phyloP scores from a whole-genome alignment of 2,888 invertebrate genomes.

The Augiades crinisus region DNA sequence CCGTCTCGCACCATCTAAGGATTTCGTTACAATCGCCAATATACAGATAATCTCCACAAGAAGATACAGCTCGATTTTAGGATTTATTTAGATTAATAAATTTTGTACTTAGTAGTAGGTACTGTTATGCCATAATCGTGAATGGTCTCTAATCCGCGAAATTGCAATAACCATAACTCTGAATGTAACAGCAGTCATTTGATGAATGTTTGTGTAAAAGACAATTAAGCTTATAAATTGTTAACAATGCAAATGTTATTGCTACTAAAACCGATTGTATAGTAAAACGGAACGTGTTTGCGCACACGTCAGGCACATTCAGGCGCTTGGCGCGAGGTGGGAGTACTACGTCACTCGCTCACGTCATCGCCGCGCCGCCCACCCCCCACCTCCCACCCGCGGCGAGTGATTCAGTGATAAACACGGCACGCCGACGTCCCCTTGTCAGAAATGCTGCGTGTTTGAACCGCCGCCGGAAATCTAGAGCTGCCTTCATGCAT shows the following conservation, averaged over 20 bases:
- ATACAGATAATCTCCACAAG: too few species aligned
- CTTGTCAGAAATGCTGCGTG: slow-evolving; percentile 62
- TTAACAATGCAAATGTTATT: slow-evolving; percentile 57
- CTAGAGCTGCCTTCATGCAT: slow-evolving; percentile 64
- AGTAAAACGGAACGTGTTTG: slow-evolving; percentile 21
- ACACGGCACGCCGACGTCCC: slow-evolving; percentile 59
- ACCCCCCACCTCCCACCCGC: slow-evolving; percentile 36
- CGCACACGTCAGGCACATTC: slow-evolving; percentile 14
- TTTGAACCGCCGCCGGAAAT: slow-evolving; percentile 56
- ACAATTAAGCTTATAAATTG: slow-evolving; percentile 54
- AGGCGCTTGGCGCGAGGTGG: slow-evolving; percentile 26
- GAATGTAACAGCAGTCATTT: slow-evolving; percentile 19
- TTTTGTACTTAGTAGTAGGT: too few species aligned
- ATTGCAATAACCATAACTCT: slow-evolving; percentile 20
- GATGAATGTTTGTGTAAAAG: slow-evolving; percentile 47
- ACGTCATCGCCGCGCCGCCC: slow-evolving; percentile 24
- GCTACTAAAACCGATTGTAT: slow-evolving; percentile 24
- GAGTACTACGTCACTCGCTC: slow-evolving; percentile 29
- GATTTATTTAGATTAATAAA: too few species aligned
- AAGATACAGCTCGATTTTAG: too few species aligned
- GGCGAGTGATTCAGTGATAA: slow-evolving; percentile 59
- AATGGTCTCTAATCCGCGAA: slow-evolving; percentile 8
- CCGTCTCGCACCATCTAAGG: too few species aligned
- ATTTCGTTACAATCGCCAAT: too few species aligned
- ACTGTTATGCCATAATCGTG: background rate